A percentile compares a stretch with the other conserved stretches of the same genome.
Evolutionary conservation across 2,113 vertebrate genomes (phyloP).

Genomic region (Apteryx owenii): DNA sequence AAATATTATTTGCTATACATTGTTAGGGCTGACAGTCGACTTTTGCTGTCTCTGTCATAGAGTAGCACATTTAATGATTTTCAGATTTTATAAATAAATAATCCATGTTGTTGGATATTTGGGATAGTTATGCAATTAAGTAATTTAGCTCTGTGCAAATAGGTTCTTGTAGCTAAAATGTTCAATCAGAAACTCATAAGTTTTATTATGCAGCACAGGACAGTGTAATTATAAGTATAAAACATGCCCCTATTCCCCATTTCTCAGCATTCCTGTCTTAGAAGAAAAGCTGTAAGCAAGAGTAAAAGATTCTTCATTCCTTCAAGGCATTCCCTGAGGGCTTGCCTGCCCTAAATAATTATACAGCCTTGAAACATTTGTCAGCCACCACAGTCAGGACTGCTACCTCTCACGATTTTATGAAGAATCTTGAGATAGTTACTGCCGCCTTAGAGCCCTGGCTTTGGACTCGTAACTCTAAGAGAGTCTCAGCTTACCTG

Average conservation of each 20-base stretch:
- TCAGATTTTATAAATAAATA: slow-evolving; percentile 28
- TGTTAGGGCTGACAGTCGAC: not conserved
- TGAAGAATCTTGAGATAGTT: not conserved
- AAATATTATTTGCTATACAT: not conserved
- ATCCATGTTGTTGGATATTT: not conserved
- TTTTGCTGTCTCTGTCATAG: not conserved
- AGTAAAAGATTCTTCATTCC: slow-evolving; percentile 49
- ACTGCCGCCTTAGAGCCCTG: not conserved
- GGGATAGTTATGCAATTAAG: not conserved
- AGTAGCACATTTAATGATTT: not conserved
- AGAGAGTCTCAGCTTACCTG: not conserved
- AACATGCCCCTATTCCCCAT: not conserved
- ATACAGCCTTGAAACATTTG: slow-evolving; percentile 51
- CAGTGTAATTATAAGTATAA: slow-evolving; percentile 22
- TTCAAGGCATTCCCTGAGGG: slow-evolving; percentile 52
- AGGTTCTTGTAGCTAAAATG: not conserved
- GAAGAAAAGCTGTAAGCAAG: slow-evolving; percentile 25
- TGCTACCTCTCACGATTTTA: not conserved
- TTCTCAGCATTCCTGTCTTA: not conserved
- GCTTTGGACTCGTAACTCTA: fast-evolving
- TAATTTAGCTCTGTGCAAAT: not conserved
- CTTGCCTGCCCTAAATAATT: slow-evolving; percentile 59
- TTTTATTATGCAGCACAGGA: not conserved
- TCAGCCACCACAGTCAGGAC: not conserved
- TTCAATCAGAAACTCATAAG: not conserved